Evolutionary conservation across 2,888 invertebrate species (phyloP).

Genomic region (Harpalus rubripes): DNA sequence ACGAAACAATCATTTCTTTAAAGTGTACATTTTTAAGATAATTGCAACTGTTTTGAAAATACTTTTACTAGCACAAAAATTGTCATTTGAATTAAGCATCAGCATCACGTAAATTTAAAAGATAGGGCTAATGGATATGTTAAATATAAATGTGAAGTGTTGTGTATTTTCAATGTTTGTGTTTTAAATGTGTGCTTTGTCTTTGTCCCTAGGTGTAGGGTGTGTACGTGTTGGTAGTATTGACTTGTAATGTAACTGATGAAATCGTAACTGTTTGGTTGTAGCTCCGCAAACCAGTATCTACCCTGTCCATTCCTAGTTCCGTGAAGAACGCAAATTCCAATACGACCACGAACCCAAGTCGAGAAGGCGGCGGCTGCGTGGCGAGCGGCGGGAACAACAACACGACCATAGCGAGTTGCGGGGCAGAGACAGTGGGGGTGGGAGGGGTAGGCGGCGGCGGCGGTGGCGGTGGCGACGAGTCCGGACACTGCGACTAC

Average conservation of each 20-base stretch:
- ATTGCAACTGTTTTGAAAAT: too few species aligned
- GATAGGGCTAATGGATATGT: too few species aligned
- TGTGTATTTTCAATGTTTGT: too few species aligned
- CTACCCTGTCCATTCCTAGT: constrained; percentile 97
- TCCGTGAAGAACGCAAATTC: constrained; percentile 86
- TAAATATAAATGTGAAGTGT: too few species aligned
- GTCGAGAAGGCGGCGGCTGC: constrained; percentile 77
- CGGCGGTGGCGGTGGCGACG: constrained; percentile 79
- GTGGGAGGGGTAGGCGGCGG: constrained; percentile 77
- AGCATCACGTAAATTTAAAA: too few species aligned
- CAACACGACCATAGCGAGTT: constrained; percentile 72
- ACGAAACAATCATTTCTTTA: too few species aligned
- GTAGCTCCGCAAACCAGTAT: constrained; percentile 98
- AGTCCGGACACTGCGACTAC: constrained; percentile 95
- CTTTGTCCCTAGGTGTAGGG: not conserved
- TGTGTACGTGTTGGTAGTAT: not conserved
- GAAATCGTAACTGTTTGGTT: constrained; percentile 72
- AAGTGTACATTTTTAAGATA: too few species aligned
- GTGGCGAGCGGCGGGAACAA: constrained; percentile 70
- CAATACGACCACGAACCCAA: constrained; percentile 80
- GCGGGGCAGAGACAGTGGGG: constrained; percentile 65
- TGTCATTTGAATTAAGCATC: too few species aligned
- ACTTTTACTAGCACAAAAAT: too few species aligned
- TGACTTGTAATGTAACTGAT: not conserved
- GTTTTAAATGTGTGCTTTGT: too few species aligned